These are phyloP conservation scores for Brachyptera putata DNA, from an alignment of 2,888 invertebrate species.

Conservation along the genomic window DNA sequence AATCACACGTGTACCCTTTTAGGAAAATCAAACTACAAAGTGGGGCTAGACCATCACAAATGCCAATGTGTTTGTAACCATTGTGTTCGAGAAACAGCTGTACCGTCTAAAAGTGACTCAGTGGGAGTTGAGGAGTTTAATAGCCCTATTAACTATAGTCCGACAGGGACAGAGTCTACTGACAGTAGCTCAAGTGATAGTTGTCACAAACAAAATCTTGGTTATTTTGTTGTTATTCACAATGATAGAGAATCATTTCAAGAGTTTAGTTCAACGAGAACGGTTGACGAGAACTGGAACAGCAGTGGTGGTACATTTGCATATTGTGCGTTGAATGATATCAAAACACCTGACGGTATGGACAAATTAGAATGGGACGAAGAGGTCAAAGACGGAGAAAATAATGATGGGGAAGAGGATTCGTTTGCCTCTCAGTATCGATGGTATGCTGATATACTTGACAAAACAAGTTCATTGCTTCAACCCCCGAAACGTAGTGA, in stretches of 20 bases:
- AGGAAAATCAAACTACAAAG: too few species aligned
- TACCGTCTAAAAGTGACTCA: too few species aligned
- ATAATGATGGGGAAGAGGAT: constrained; percentile 47
- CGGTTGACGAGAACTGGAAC: constrained; percentile 28
- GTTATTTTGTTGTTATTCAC: constrained; percentile 48
- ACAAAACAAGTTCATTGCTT: constrained; percentile 50
- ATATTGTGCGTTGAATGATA: constrained; percentile 39
- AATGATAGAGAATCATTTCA: constrained; percentile 38
- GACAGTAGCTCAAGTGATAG: constrained; percentile 42
- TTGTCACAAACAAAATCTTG: constrained; percentile 43
- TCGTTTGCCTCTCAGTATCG: constrained; percentile 53
- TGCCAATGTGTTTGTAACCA: too few species aligned
- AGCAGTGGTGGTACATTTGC: constrained; percentile 21
- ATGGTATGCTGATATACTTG: constrained; percentile 72
- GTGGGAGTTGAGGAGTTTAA: too few species aligned
- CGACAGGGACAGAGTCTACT: too few species aligned
- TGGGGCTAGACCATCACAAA: too few species aligned
- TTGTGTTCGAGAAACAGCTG: too few species aligned
- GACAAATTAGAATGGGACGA: constrained; percentile 73
- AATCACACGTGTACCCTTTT: too few species aligned
- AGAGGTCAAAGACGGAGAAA: constrained; percentile 56
- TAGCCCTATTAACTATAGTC: too few species aligned
- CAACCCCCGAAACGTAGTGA: constrained; percentile 42
- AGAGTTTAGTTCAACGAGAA: not conserved
- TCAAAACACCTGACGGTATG: constrained; percentile 53